A percentile compares a stretch with the other conserved stretches of the same genome.
Evolutionary conservation across 2,888 invertebrate genomes (phyloP).

Genomic region (Epirrhoe tristata): DNA sequence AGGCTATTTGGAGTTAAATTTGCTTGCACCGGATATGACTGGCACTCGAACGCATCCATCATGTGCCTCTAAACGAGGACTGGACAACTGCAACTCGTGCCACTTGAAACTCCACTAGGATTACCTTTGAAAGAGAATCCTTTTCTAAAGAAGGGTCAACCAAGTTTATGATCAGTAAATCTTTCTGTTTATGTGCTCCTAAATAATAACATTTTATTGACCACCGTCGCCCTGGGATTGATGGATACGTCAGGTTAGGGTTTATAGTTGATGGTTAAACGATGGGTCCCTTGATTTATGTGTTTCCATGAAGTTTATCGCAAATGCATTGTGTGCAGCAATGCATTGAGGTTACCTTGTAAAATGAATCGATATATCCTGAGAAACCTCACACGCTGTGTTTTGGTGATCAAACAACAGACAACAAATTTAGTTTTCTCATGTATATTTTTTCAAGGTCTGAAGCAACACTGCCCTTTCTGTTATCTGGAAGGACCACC

Average conservation of each 20-base stretch:
- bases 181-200: conserved; percentile 79
- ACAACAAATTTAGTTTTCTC: neutral
- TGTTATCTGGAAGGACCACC: conserved; percentile 49
- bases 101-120: conserved; percentile 62
- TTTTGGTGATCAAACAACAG: neutral
- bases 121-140: conserved; percentile 57
- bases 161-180: conserved; percentile 78
- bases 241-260: conserved; percentile 72
- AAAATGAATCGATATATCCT: conserved; percentile 21
- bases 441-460: neutral
- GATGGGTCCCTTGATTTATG: conserved; percentile 72
- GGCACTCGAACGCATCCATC: conserved; percentile 80
- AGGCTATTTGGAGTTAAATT: conserved; percentile 80
- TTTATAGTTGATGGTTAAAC: conserved; percentile 66
- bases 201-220: conserved; percentile 83
- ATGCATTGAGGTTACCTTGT: conserved; percentile 46
- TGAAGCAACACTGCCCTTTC: conserved; percentile 25
- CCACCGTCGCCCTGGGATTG: conserved; percentile 69
- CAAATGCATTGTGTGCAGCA: conserved; percentile 63
- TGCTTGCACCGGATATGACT: conserved; percentile 82
- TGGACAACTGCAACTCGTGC: conserved; percentile 59
- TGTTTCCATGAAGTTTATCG: conserved; percentile 72
- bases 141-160: conserved; percentile 56
- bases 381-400: neutral
- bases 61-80: conserved; percentile 68